These are phyloP conservation scores for Parasteatoda tepidariorum DNA, from an alignment of 1,140 invertebrate genomes.

Conservation along the genomic window DNA sequence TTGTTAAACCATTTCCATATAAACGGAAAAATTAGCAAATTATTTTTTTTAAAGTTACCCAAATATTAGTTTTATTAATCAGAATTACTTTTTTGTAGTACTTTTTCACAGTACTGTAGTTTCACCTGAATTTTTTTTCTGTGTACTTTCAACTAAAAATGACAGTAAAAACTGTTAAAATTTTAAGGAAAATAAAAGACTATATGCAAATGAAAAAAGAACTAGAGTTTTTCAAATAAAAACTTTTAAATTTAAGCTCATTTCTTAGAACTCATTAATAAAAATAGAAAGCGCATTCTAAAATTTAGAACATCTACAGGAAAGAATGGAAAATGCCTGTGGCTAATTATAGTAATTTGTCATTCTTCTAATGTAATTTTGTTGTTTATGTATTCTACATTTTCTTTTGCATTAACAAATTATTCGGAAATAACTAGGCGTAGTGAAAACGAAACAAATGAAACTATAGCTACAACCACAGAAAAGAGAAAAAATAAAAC, in stretches of 20 bases:
- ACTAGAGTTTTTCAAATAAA: constrained; percentile 15
- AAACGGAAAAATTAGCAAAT: no score
- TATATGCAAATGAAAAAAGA: no score
- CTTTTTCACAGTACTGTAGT: no score
- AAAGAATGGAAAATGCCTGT: neutral
- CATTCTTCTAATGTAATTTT: constrained; percentile 48
- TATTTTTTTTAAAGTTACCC: no score
- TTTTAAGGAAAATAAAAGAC: no score
- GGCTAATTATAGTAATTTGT: constrained; percentile 52
- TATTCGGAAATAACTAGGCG: constrained; percentile 44
- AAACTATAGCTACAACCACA: neutral
- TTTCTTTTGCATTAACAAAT: constrained; percentile 45
- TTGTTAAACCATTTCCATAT: no score
- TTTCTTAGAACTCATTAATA: neutral
- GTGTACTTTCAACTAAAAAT: no score
- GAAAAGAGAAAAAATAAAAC: neutral
- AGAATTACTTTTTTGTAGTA: no score
- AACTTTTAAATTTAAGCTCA: neutral
- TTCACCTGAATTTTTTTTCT: no score
- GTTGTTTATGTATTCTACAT: constrained; percentile 18
- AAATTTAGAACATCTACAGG: neutral
- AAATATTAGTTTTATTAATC: no score
- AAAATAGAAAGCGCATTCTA: constrained; percentile 2
- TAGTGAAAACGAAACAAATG: neutral
- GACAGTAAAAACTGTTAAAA: no score